A percentile compares a stretch with the other conserved stretches of the same genome.
These are phyloP conservation scores for Drosophila willistoni DNA, from an alignment of 1,140 invertebrate species.

Conservation along the genomic window DNA sequence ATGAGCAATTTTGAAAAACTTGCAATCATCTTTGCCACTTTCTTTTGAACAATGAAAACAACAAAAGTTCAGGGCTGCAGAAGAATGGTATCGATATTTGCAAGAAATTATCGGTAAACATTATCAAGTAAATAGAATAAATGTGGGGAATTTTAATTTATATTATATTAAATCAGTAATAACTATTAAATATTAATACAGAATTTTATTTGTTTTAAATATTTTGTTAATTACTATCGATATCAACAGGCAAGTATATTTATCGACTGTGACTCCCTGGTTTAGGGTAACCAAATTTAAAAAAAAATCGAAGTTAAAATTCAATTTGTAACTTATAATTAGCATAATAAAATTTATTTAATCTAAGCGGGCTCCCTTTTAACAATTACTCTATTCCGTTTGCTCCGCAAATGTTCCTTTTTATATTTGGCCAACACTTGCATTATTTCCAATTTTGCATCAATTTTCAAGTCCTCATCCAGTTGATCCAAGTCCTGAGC, in stretches of 20 bases:
- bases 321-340: too few species aligned
- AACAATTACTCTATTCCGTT: background rate
- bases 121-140: background rate
- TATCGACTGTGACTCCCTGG: background rate
- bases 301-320: too few species aligned
- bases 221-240: background rate
- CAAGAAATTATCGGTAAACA: background rate
- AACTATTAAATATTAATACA: too few species aligned
- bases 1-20: constrained; percentile 3
- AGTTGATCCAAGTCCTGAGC: constrained; percentile 3
- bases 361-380: background rate
- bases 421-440: background rate
- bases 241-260: background rate
- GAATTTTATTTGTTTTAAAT: background rate
- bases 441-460: constrained; percentile 1
- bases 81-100: background rate
- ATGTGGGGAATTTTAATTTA: background rate
- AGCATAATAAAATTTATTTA: background rate
- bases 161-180: too few species aligned
- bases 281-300: too few species aligned
- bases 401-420: background rate
- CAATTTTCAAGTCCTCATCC: background rate
- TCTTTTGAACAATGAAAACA: constrained; percentile 14
- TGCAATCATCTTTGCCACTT: constrained; percentile 12
- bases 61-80: constrained; percentile 2